Base-by-base conservation (phyloP, 2,113 vertebrate genomes). In the Xiphophorus maculatus region DNA sequence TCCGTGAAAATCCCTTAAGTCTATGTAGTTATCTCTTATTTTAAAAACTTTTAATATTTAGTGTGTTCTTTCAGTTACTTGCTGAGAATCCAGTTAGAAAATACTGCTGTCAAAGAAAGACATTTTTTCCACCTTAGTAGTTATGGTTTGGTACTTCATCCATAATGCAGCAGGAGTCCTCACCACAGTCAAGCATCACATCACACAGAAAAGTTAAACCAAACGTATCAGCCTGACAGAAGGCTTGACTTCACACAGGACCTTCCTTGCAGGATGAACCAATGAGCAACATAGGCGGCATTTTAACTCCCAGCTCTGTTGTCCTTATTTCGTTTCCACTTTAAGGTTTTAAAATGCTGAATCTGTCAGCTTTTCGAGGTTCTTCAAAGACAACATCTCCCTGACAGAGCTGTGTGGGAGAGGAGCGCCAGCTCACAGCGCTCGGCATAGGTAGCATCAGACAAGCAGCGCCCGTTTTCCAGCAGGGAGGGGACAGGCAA, bases 331-430 rank as follows among this genome's bases (percentile, higher is more conserved):
- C 28, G 44, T 76, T 74, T 81, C 40, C 60, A 82, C 73, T 85
- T 75, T 70, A 69, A 72, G 3, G 27, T 68, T 69, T 77, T n/a
- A 86, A 78, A 85, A 81, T 66, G 78, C 68, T 79, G 76, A 84
- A 60, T 66, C 58, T 84, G 76, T 79, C 35, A n/a, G 35, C 68
- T 85, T 68, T 69, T 3, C 12, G 0, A 2, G 3, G 73, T 15
- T 81, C 66, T 81, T 85, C 76, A 84, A 81, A 84, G 67, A 66
- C 67, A 37, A 62, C 30, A 65, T 65, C 37, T 69, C 33, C 77
- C 73, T 71, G 72, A 54, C 35, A 30, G 61, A 78, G 71, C 48
- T 75, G 73, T 63, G 71, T 77, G 74, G 71, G 72, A 76, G 74
- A 70, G 11, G 6, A 79, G 70, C 61, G 8, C 48, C 71, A 27